Percentiles rank a stretch among this genome's conserved stretches.
Conservation (phyloP, 2,797 vertebrate species). For the Thripadectes ignobilis region DNA sequence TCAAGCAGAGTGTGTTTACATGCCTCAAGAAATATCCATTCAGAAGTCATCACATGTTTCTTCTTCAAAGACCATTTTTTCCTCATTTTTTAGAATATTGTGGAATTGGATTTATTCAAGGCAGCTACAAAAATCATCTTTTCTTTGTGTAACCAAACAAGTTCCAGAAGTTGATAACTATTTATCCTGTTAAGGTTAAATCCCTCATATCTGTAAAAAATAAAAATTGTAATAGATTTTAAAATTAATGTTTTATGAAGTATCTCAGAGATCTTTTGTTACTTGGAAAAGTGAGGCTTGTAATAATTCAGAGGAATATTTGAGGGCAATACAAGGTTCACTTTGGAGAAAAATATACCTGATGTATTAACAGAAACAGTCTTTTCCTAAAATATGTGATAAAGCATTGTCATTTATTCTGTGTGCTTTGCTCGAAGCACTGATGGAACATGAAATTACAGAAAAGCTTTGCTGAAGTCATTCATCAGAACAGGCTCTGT, state of each 20-base stretch:
- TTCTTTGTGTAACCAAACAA: not conserved
- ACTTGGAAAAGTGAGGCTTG: not conserved
- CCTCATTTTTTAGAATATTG: fast-evolving
- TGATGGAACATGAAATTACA: not conserved
- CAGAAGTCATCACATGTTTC: not conserved
- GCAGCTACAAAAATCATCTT: not conserved
- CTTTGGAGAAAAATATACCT: not conserved
- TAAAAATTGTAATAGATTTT: not conserved
- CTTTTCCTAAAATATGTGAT: not conserved
- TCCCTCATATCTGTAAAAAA: not conserved
- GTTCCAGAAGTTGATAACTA: not conserved
- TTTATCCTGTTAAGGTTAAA: not conserved
- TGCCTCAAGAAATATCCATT: not conserved
- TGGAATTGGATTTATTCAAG: not conserved
- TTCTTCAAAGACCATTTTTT: not conserved
- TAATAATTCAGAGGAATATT: not conserved
- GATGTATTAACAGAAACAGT: not conserved
- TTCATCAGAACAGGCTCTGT: not conserved
- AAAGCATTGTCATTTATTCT: not conserved
- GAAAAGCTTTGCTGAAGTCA: not conserved
- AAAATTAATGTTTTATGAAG: not conserved
- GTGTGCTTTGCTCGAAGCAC: not conserved
- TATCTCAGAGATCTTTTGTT: not conserved
- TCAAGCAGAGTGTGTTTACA: not conserved
- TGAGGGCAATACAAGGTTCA: not conserved